Percentiles rank a stretch among this genome's conserved stretches.
Evolutionary conservation across 2,888 invertebrate genomes (phyloP).

Genomic region (Strigamia transsilvanica): DNA sequence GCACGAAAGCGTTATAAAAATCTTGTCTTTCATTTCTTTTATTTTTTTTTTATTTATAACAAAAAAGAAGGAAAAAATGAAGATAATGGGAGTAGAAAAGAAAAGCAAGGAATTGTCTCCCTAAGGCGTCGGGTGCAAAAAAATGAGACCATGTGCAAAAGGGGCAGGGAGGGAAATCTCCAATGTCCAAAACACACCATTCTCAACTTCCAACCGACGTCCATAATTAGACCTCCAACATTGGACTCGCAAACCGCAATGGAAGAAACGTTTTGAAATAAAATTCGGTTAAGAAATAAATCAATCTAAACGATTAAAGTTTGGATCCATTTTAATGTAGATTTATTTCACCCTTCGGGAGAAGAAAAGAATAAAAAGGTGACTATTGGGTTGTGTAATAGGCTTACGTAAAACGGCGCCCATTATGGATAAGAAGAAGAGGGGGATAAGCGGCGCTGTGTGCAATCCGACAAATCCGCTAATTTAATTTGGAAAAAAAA

Average conservation of each 20-base stretch:
- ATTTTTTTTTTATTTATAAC: not conserved
- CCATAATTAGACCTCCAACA: slow-evolving; percentile 2
- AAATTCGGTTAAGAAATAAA: not conserved
- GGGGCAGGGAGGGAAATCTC: not conserved
- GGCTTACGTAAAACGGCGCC: not conserved
- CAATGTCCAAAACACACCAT: slow-evolving; percentile 2
- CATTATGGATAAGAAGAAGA: not conserved
- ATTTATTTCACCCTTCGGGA: not conserved
- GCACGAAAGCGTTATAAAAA: not conserved
- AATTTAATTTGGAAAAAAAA: not conserved
- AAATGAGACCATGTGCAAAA: slow-evolving; percentile 8
- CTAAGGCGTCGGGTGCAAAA: not conserved
- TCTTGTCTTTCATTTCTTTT: slow-evolving; percentile 8
- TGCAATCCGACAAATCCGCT: not conserved
- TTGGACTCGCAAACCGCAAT: not conserved
- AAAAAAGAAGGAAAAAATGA: not conserved
- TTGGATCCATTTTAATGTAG: not conserved
- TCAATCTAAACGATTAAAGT: too few species aligned
- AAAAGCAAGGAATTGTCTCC: not conserved
- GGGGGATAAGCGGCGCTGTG: slow-evolving; percentile 1
- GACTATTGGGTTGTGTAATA: not conserved
- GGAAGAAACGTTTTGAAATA: not conserved
- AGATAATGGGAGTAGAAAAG: not conserved
- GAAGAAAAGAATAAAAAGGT: not conserved
- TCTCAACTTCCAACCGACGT: not conserved